Evolutionary conservation across 1,140 invertebrate species (phyloP).

Genomic region (roundworm (Caenorhabditis elegans)): WBcel235 BX284604.4:10675501-10676000

Average conservation of each 20-base stretch:
- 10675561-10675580: constrained; percentile 5
- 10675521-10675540: not conserved
- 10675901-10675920: constrained; percentile 80
- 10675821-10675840: constrained; percentile 71
- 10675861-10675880: constrained; percentile 83
- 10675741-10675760: constrained; percentile 81
- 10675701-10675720: constrained; percentile 82
- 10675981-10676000: constrained; percentile 75
- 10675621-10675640: constrained; percentile 76
- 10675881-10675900: constrained; percentile 82
- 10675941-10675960: constrained; percentile 81
- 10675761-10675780: constrained; percentile 74
- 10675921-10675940: constrained; percentile 70
- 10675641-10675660: constrained; percentile 78
- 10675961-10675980: constrained; percentile 83
- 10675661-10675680: constrained; percentile 78
- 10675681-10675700: constrained; percentile 79
- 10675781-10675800: constrained; percentile 79
- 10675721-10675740: constrained; percentile 80
- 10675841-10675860: constrained; percentile 88
- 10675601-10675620: constrained; percentile 72
- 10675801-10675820: constrained; percentile 78
- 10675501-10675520: not conserved
- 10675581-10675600: constrained; percentile 71
- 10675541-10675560: constrained; percentile 13